Conservation (phyloP, 37 sponge, comb jelly and placozoan species). For the Aplysina aerophoba region DNA sequence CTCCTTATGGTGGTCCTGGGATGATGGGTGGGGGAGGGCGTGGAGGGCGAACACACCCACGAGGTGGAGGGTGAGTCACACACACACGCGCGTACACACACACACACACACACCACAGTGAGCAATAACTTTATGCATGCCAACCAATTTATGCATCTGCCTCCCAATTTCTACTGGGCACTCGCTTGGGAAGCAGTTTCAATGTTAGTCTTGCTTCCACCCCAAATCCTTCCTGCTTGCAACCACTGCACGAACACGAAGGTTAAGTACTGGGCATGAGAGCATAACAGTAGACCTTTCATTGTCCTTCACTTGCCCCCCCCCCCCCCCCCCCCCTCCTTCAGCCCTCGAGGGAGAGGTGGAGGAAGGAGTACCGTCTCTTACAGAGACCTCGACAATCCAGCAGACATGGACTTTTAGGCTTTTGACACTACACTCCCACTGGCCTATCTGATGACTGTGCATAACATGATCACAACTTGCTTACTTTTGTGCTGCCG, state of each 20-base stretch:
- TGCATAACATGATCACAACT: too few species aligned
- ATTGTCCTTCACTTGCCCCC: not conserved
- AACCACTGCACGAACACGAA: not conserved
- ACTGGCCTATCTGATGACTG: not conserved
- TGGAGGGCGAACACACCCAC: not conserved
- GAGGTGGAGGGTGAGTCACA: not conserved
- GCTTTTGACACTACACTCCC: not conserved
- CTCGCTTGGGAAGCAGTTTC: too few species aligned
- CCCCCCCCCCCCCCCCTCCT: not conserved
- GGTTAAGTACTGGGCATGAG: not conserved
- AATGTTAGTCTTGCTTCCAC: too few species aligned
- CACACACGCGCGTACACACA: too few species aligned
- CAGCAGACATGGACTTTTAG: constrained; percentile 35
- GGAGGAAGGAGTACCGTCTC: constrained; percentile 19
- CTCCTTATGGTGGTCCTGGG: constrained; percentile 14
- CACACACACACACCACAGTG: too few species aligned
- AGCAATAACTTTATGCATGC: too few species aligned
- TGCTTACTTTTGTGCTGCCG: too few species aligned
- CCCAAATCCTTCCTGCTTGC: too few species aligned
- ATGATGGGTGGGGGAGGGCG: constrained; percentile 28
- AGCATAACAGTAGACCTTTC: not conserved
- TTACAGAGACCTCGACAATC: constrained; percentile 29
- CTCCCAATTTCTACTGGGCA: too few species aligned
- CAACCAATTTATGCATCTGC: too few species aligned
- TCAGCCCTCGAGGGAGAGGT: not conserved